phyloP scores from a whole-genome alignment of 1,140 invertebrate genomes.

The Anastrepha ludens region DNA sequence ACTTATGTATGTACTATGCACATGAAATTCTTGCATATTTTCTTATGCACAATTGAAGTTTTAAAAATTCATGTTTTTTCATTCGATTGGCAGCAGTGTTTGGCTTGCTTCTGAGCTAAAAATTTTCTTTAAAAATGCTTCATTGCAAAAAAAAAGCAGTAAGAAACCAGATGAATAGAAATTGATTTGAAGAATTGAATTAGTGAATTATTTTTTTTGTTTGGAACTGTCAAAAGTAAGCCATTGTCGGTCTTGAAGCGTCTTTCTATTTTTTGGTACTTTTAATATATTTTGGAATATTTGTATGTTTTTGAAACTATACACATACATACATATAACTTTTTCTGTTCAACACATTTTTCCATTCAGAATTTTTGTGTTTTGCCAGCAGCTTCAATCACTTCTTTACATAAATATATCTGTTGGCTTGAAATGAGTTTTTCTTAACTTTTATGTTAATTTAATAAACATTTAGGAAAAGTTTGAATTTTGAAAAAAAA shows the following conservation, averaged over 20 bases:
- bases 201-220: not conserved
- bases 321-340: not conserved
- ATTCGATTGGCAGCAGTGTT: not conserved
- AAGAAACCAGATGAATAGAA: slow-evolving; percentile 45
- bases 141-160: not conserved
- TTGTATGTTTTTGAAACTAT: slow-evolving; percentile 4
- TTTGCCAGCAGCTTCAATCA: slow-evolving; percentile 29
- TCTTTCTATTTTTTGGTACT: slow-evolving; percentile 56
- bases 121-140: not conserved
- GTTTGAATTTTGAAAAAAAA: slow-evolving; percentile 32
- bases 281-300: not conserved
- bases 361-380: not conserved
- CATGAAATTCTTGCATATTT: not conserved
- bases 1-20: not conserved
- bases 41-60: not conserved
- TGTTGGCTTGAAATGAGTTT: not conserved
- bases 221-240: slow-evolving; percentile 69
- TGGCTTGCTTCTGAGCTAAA: not conserved
- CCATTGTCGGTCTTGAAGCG: slow-evolving; percentile 69
- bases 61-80: not conserved
- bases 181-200: slow-evolving; percentile 15
- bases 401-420: not conserved
- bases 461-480: slow-evolving; percentile 27
- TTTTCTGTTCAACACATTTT: not conserved
- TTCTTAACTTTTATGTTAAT: slow-evolving; percentile 40